Base-by-base conservation (phyloP, 2,888 invertebrate genomes). In the Epistrophella euchroma region DNA sequence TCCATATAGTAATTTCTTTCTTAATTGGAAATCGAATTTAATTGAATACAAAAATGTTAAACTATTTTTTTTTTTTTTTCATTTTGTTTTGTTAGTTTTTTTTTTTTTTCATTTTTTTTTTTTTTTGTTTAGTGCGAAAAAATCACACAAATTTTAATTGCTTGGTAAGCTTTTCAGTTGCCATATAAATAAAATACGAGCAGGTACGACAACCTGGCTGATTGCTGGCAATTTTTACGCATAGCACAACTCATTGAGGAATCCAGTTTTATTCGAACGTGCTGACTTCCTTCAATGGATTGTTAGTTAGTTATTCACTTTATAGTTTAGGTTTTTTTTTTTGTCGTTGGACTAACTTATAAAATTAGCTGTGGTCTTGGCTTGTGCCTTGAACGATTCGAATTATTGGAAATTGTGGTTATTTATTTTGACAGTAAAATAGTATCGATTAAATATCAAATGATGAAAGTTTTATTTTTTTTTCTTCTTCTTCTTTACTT, bases 1-100 rank as follows among this genome's bases (percentile, higher is more conserved):
- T 73, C 68, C 73, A 77, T 81, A 68, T 77, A 81, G 81, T 81
- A 76, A 81, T 85, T 76, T 62, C 72, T 76, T 76, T 73, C 76
- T 81, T 85, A 85, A 81, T 81, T 85, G 81, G 76, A 81, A 73
- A 85, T 73, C 81, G 76, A 81, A 73, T 77, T 85, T 76, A 85
- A 81, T 76, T 85, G 68, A 81, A 76, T 50, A 70, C 25, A 62
- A 25, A 64, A 71, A 80, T 68, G 70, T 62, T 68, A 68, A 62
- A 45, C 32, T 40, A 40, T 60, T 68, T 25, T 66, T 68, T 40
- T 66, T 19, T 19, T 25, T 19, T 6, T 35, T 25, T 60, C 56
- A 40, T 60, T 68, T 25, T 66, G 60, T 40, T 66, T 19, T 19
- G 17, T 19, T 6, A 25, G 17, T 60, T 66, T 60, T 22, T 66